Percentiles rank a stretch among this genome's conserved stretches.
Conservation (phyloP, 2,888 invertebrate genomes). For the Leucophenga maculata region DNA sequence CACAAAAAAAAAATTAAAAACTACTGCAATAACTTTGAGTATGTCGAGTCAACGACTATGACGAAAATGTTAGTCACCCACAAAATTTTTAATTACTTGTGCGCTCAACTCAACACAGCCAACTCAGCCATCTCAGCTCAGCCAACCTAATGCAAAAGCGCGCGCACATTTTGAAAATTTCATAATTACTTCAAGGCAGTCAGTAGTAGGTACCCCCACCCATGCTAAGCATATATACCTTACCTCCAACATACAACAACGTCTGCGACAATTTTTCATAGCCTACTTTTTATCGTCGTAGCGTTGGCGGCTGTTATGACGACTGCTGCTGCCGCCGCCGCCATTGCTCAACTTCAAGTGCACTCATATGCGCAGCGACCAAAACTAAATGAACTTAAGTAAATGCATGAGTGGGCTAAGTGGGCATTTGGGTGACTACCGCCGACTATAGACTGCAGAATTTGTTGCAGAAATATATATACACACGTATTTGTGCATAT, state of each 20-base stretch:
- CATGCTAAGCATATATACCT: not conserved
- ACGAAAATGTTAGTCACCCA: conserved; percentile 46
- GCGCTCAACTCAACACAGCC: conserved; percentile 49
- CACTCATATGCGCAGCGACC: conserved; percentile 55
- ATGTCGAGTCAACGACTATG: not conserved
- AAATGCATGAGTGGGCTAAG: conserved; percentile 26
- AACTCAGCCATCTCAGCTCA: conserved; percentile 39
- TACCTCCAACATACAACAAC: not conserved
- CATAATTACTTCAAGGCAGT: conserved; percentile 46
- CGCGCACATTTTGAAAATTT: conserved; percentile 43
- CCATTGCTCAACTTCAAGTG: conserved; percentile 44
- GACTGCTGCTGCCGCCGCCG: too few relatives aligned
- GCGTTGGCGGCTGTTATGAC: not conserved
- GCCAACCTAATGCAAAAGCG: conserved; percentile 6
- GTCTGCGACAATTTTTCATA: conserved; percentile 16
- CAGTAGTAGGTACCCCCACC: too few relatives aligned
- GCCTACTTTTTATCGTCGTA: conserved; percentile 4
- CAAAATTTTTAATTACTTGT: conserved; percentile 60
- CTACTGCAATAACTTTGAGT: too few relatives aligned
- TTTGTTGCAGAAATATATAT: conserved; percentile 24
- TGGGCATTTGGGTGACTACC: conserved; percentile 11
- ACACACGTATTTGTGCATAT: conserved; percentile 12
- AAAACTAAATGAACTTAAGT: conserved; percentile 47
- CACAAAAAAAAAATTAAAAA: too few relatives aligned
- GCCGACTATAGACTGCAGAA: conserved; percentile 53